Conservation (phyloP, 2,113 vertebrate genomes). For the Marmota flaviventris region DNA sequence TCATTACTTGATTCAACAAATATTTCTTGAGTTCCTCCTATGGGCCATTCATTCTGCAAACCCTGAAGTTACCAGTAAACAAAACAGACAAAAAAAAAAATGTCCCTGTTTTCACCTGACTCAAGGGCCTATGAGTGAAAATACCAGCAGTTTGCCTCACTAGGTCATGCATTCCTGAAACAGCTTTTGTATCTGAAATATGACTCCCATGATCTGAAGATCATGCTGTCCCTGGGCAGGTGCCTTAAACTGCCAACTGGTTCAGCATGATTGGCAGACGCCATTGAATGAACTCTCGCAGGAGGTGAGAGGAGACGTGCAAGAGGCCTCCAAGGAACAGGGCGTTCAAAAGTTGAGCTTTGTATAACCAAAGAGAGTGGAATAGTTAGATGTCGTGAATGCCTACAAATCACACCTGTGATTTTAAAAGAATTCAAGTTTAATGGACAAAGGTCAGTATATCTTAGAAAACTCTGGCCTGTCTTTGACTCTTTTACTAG, state of each 20-base stretch:
- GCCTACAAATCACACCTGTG: not conserved
- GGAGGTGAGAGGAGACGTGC: not conserved
- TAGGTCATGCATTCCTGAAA: not conserved
- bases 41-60: not conserved
- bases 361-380: not conserved
- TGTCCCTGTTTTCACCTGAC: not conserved
- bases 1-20: not conserved
- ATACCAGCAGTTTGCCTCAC: too few relatives aligned
- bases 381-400: not conserved
- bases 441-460: not conserved
- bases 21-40: not conserved
- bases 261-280: not conserved
- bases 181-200: not conserved
- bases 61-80: not conserved
- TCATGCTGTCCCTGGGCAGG: not conserved
- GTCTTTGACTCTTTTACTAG: not conserved
- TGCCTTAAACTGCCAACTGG: not conserved
- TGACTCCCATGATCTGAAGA: not conserved
- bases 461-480: not conserved
- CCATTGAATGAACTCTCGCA: not conserved
- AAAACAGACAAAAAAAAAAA: not conserved
- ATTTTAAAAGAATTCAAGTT: not conserved
- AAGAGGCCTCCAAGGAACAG: not conserved
- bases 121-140: not conserved
- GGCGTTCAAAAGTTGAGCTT: not conserved